Base-by-base conservation (phyloP, 2,888 invertebrate species). In the Ectemnius cavifrons region DNA sequence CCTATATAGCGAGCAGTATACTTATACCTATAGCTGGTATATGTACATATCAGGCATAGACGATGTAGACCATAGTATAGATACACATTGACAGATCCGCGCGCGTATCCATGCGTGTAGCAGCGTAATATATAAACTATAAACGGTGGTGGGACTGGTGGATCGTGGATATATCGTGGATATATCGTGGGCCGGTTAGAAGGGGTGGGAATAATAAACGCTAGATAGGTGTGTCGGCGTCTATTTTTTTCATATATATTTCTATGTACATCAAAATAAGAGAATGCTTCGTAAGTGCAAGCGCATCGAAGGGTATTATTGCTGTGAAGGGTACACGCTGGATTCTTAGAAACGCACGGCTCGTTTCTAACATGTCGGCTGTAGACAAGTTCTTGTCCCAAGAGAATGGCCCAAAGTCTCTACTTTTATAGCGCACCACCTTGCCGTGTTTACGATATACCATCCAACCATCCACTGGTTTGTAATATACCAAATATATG, bases 151-250 rank as follows among this genome's bases (percentile, higher is more conserved):
- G 20, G 20, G n/a, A n/a, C n/a, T n/a, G n/a, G n/a, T n/a, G n/a
- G n/a, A n/a, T n/a, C n/a, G n/a, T n/a, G n/a, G n/a, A n/a, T n/a
- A n/a, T n/a, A n/a, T n/a, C n/a, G n/a, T n/a, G n/a, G 20, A 20
- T 20, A 20, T 37, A 37, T 77, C 77, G 72, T 68, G 66, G 60
- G 70, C 62, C 61, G 76, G 60, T 72, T 72, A 79, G 78, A 79
- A 80, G 80, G 84, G 84, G 77, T 83, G 85, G 82, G 79, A 84
- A 84, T 85, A 84, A 87, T 88, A 88, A 88, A 88, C 82, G 85
- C 75, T 84, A 87, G 37, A 8, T 37, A 37, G 88, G 88, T 84
- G 89, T 88, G 88, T 88, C 88, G 88, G 87, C 87, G 88, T 88
- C 88, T 75, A 75, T 85, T 85, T 85, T 77, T 79, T 77, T 68